These are phyloP conservation scores for Lathamus discolor DNA, from an alignment of 2,113 vertebrate genomes.

Conservation along the genomic window DNA sequence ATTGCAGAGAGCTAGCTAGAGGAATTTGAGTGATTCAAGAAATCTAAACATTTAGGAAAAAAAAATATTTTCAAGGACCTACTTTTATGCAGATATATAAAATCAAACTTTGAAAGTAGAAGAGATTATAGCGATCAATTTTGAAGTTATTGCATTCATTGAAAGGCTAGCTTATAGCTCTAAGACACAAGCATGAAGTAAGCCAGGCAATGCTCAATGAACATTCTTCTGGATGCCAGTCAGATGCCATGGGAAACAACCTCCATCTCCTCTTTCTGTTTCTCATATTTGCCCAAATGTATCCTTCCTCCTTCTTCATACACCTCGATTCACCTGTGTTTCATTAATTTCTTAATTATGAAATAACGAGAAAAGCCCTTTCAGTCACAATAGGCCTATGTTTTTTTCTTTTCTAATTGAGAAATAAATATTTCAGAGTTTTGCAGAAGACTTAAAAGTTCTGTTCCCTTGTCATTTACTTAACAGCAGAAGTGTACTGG, in stretches of 20 bases:
- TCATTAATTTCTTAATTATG: neutral
- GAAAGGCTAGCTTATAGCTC: neutral
- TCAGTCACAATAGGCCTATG: neutral
- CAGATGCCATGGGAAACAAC: neutral
- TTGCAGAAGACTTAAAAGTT: neutral
- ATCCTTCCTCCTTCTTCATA: neutral
- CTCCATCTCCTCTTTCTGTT: fast-evolving
- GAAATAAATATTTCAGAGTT: neutral
- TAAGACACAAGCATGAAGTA: neutral
- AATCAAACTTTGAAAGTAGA: neutral
- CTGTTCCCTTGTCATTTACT: neutral
- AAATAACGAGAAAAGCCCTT: neutral
- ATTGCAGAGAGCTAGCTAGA: neutral
- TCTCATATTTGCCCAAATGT: neutral
- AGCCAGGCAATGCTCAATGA: neutral
- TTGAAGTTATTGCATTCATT: neutral
- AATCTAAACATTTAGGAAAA: neutral
- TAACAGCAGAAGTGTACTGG: neutral
- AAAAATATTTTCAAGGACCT: neutral
- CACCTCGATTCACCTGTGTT: neutral
- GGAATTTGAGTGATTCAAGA: neutral
- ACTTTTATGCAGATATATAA: neutral
- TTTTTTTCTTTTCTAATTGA: neutral
- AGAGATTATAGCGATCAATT: neutral
- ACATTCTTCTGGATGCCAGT: neutral